Evolutionary conservation across 2,797 vertebrate genomes (phyloP).

Genomic region (Selene dorsalis): DNA sequence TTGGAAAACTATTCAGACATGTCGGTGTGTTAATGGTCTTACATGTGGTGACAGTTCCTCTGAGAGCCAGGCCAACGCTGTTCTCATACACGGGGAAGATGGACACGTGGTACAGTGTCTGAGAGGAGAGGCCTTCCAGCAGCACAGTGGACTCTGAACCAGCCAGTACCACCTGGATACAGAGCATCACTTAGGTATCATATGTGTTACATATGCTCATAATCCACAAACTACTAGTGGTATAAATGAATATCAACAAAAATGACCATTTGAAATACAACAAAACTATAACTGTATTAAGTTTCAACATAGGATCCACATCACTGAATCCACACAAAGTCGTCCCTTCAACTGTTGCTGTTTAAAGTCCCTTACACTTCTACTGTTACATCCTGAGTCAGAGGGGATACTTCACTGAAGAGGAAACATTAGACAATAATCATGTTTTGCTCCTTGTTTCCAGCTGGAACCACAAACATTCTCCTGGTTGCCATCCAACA

Average conservation of each 20-base stretch:
- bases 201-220: no score
- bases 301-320: no score
- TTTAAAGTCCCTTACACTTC: neutral
- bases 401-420: neutral
- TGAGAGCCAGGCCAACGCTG: slow-evolving; percentile 84
- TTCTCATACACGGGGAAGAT: slow-evolving; percentile 88
- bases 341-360: no score
- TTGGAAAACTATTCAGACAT: no score
- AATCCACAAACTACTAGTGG: no score
- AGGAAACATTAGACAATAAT: neutral
- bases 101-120: slow-evolving; percentile 90
- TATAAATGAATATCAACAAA: no score
- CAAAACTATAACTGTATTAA: no score
- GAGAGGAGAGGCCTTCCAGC: slow-evolving; percentile 87
- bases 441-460: neutral
- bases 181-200: slow-evolving; percentile 2
- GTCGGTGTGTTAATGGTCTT: slow-evolving; percentile 56
- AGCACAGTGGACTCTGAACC: slow-evolving; percentile 82
- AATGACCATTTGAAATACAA: no score
- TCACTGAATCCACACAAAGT: no score
- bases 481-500: no score
- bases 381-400: neutral
- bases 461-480: no score
- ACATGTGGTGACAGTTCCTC: slow-evolving; percentile 91
- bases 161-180: slow-evolving; percentile 86